Evolutionary conservation across 2,797 vertebrate species (phyloP), one percentile per base, ranked within the genome.

Genomic region (Sebastolobus altivelis): DNA sequence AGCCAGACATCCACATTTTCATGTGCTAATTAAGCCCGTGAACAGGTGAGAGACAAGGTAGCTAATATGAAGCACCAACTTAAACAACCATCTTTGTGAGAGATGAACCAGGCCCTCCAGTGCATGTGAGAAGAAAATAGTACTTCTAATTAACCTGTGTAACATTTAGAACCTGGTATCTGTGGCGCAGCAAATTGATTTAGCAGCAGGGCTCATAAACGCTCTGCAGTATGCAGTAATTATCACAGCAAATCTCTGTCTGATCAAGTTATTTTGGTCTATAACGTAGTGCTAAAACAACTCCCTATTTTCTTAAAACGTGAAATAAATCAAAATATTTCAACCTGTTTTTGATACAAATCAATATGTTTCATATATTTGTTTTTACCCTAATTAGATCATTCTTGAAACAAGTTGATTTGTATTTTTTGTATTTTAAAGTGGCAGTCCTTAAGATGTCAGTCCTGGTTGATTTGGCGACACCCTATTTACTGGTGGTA

Each of bases 151-250:
- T 81, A 77, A 79, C 66, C 75, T 72, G 31, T 33, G 72, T 33
- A 77, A 81, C 84, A 83, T 83, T 60, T 72, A 85, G 58, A 83
- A 69, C 37, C 75, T 59, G 62, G 9, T 74, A 5, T 85, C 77
- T 72, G 79, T 54, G 65, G 83, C 1, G 85, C 75, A 46, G 79
- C 61, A 75, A 87, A 90, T 86, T 82, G 81, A 82, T 81, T 87
- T 72, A 82, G 69, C 83, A 62, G 71, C 43, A 9, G 49, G 66
- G 35, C 72, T 81, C 70, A 74, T 88, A 73, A 87, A 80, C 13
- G 16, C 75, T 71, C 70, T 66, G 83, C 55, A 33, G 80, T 60
- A 18, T 13, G 18, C 27, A 54, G 68, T 70, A 55, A 74, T 72
- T 76, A 84, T 84, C 80, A 38, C 68, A 74, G 71, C 52, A 33